A percentile compares a stretch with the other conserved stretches of the same genome.
Conservation (phyloP, 1,140 invertebrate species). For the Zaprionus lachaisei region DNA sequence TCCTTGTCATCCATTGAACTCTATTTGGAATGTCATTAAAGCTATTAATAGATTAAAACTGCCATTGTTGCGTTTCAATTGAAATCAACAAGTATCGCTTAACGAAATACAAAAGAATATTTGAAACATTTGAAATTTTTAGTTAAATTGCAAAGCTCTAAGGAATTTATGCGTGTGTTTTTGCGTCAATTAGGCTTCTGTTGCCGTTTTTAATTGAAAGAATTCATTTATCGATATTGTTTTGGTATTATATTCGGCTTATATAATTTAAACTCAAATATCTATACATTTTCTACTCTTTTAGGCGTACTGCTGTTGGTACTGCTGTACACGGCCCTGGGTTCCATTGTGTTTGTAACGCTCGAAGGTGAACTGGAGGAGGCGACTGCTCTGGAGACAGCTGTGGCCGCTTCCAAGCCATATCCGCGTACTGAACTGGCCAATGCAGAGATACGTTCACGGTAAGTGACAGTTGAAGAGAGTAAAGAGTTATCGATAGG, state of each 20-base stretch:
- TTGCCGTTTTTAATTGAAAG: not conserved
- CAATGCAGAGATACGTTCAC: slow-evolving; percentile 85
- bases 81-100: not conserved
- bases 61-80: not conserved
- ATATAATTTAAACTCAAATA: not conserved
- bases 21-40: not conserved
- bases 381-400: slow-evolving; percentile 84
- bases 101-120: not conserved
- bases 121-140: not conserved
- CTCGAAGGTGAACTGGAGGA: slow-evolving; percentile 89
- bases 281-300: not conserved
- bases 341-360: slow-evolving; percentile 96
- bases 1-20: not conserved
- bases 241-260: not conserved
- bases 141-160: not conserved
- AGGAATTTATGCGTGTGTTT: not conserved
- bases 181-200: not conserved
- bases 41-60: not conserved
- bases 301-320: slow-evolving; percentile 93
- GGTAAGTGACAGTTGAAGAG: slow-evolving; percentile 54
- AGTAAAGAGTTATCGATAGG: not conserved
- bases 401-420: slow-evolving; percentile 87
- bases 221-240: too few species aligned
- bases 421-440: slow-evolving; percentile 85
- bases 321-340: slow-evolving; percentile 94